Conservation (phyloP, 2,797 vertebrate species). For the Microcaecilia unicolor region DNA sequence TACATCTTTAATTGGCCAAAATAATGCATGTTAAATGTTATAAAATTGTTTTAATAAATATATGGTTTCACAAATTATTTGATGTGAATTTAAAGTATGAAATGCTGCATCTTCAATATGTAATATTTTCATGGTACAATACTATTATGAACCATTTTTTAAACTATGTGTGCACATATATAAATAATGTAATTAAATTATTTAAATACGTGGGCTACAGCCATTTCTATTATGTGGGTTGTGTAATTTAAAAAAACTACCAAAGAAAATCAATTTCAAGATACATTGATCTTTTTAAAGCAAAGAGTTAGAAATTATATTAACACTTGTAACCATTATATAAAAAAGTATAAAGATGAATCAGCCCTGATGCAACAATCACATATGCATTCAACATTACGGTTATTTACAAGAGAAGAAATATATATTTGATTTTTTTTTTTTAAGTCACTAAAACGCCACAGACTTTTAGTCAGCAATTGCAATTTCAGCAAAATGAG, state of each 20-base stretch:
- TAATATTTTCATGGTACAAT: neutral
- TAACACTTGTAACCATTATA: constrained; percentile 15
- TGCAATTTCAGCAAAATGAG: constrained; percentile 47
- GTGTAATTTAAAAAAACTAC: neutral
- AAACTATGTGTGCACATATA: constrained; percentile 18
- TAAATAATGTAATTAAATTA: constrained; percentile 34
- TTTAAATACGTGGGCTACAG: constrained; percentile 26
- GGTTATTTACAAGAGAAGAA: constrained; percentile 70
- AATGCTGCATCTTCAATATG: neutral
- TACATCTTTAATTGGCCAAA: constrained; percentile 16
- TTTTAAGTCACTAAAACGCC: constrained; percentile 39
- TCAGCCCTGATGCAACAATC: constrained; percentile 28
- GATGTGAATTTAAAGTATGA: neutral
- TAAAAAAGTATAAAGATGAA: neutral
- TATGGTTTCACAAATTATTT: neutral
- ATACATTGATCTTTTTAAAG: constrained; percentile 2
- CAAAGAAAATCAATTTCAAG: neutral
- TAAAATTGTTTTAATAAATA: neutral
- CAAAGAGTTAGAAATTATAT: constrained; percentile 9
- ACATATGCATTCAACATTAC: constrained; percentile 35
- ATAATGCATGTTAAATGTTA: neutral
- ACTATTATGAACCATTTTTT: too few relatives aligned
- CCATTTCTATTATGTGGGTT: neutral
- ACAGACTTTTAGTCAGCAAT: constrained; percentile 40
- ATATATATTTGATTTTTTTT: constrained; percentile 21